Base-by-base conservation (phyloP, 92 coral and sea anemone genomes). In the Palythoa grandiflora region DNA sequence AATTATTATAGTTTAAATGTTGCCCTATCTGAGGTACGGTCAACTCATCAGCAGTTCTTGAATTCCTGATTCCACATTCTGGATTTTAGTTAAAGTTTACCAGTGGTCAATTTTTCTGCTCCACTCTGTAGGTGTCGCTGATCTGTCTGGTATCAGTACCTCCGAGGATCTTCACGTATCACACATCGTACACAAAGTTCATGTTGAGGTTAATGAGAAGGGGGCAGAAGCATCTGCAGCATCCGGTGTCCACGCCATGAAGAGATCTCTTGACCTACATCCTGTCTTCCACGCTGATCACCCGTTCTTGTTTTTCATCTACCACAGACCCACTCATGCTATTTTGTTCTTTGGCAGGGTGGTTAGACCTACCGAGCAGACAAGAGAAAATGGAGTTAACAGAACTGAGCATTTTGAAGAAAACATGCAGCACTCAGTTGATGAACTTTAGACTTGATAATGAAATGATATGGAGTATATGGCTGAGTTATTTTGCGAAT, bases 221-320 rank as follows among this genome's bases (percentile, higher is more conserved):
- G 98, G 98, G 36, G 88, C 98, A 10, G 98, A 94, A 68, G 98
- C 98, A 1, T 94, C 98, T 0, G 98, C 98, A 9, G 95, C 98
- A 6, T 84, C 98, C 0, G 98, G 96, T 7, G 89, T 93, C 8
- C 71, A 83, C 2, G 61, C 93, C 86, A 89, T 71, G 86, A 91
- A 88, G 83, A 79, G 95, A 84, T 94, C 96, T 11, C 52, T 96
- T 16, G 98, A 91, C 57, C 70, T 90, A 75, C 89, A 88, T 88
- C 95, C 97, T 28, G 94, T 75, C 9, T 94, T 96, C 80, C 85
- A 84, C 72, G 98, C 96, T 38, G 93, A 94, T 88, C 98, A 96
- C 54, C 98, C 98, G 0, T 96, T 96, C 60, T 61, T 96, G 63
- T 96, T 96, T 75, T n/a, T 94, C 17, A 94, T 96, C 70, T 84